phyloP scores from a whole-genome alignment of 2,113 vertebrate species.

The Amazona guildingii region DNA sequence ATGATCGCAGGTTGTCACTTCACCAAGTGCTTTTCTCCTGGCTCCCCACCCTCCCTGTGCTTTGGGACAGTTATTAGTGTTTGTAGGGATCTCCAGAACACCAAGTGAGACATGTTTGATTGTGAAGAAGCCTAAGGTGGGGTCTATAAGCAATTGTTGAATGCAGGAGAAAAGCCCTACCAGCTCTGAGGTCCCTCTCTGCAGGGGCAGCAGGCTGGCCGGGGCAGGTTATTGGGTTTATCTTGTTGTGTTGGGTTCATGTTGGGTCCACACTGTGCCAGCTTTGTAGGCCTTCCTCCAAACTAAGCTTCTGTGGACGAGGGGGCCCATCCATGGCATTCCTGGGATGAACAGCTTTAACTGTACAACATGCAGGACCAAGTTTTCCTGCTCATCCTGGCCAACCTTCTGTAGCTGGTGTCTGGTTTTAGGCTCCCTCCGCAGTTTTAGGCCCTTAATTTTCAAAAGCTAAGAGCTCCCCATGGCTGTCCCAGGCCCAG shows the following conservation, averaged over 20 bases:
- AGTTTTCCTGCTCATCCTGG: neutral
- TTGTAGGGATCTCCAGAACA: neutral
- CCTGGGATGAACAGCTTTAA: neutral
- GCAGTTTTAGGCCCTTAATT: neutral
- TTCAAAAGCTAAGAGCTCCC: neutral
- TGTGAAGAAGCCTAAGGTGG: fast-evolving
- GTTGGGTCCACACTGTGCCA: too few species aligned
- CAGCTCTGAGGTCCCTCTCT: neutral
- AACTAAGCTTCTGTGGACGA: fast-evolving
- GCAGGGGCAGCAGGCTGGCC: neutral
- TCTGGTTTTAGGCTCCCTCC: neutral
- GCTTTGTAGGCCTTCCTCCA: neutral
- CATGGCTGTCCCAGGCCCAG: fast-evolving
- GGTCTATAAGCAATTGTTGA: neutral
- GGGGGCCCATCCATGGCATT: neutral
- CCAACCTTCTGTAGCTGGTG: neutral
- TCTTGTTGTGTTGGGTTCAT: fast-evolving
- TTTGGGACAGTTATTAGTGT: neutral
- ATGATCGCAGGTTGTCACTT: neutral
- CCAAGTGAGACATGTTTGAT: fast-evolving
- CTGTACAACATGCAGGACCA: neutral
- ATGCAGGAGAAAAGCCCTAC: neutral
- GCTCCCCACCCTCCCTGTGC: neutral
- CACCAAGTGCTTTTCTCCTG: neutral
- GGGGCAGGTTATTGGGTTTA: neutral